phyloP scores from a whole-genome alignment of 2,888 invertebrate genomes.

The Lasioglossum lativentre region DNA sequence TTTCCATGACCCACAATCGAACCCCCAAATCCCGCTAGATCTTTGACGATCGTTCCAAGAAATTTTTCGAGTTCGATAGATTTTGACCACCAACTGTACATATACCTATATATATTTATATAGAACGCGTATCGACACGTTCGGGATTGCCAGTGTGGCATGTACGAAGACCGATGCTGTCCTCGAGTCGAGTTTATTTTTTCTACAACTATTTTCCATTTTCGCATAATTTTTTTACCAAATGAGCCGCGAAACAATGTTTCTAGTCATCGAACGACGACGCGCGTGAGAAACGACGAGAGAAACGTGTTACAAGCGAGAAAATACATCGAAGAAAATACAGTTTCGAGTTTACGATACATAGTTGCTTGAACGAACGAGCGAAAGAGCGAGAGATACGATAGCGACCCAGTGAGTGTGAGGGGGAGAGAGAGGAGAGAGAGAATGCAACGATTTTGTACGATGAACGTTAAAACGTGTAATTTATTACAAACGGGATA shows the following conservation, averaged over 20 bases:
- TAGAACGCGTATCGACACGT: background rate
- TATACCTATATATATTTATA: background rate
- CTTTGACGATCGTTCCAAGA: background rate
- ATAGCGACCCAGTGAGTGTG: slow-evolving; percentile 40
- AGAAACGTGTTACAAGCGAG: slow-evolving; percentile 53
- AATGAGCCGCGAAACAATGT: slow-evolving; percentile 80
- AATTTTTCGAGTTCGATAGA: background rate
- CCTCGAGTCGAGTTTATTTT: slow-evolving; percentile 77
- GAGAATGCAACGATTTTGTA: slow-evolving; percentile 72
- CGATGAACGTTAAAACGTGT: slow-evolving; percentile 70
- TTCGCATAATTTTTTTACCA: slow-evolving; percentile 83
- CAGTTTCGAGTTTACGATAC: slow-evolving; percentile 47
- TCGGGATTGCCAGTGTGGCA: slow-evolving; percentile 3
- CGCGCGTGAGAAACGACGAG: slow-evolving; percentile 58
- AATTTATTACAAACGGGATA: slow-evolving; percentile 77
- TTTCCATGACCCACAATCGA: background rate
- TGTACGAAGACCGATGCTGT: slow-evolving; percentile 43
- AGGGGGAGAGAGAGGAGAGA: slow-evolving; percentile 27
- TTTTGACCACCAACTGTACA: slow-evolving; percentile 5
- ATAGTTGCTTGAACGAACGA: slow-evolving; percentile 20
- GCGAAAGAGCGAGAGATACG: slow-evolving; percentile 56
- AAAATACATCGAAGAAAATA: slow-evolving; percentile 49
- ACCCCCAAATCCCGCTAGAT: background rate
- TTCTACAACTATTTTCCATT: slow-evolving; percentile 78
- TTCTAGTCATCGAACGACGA: slow-evolving; percentile 81